A percentile compares a stretch with the other conserved stretches of the same genome.
These are phyloP conservation scores for Emydoidea blandingii DNA, from an alignment of 2,797 vertebrate genomes.

Conservation along the genomic window DNA sequence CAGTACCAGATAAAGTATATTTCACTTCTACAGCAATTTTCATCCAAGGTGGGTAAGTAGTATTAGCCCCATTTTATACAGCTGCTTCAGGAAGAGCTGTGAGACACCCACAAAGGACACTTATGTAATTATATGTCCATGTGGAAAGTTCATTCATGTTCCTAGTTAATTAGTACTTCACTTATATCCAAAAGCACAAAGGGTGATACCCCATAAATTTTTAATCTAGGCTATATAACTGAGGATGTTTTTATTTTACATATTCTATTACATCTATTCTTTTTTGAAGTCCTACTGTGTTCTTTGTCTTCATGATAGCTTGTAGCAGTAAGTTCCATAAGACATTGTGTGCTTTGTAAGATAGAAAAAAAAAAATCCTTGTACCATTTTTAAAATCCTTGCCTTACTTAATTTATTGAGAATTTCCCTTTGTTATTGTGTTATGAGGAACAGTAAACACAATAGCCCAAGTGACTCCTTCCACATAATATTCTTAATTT, in stretches of 20 bases:
- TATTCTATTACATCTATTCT: neutral
- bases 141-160: slow-evolving; percentile 50
- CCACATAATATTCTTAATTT: neutral
- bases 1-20: neutral
- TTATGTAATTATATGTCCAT: neutral
- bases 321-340: neutral
- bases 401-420: neutral
- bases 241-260: slow-evolving; percentile 38
- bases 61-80: neutral
- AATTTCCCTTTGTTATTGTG: neutral
- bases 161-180: slow-evolving; percentile 53
- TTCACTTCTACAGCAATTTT: neutral
- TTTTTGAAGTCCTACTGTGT: slow-evolving; percentile 6
- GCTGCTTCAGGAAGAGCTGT: neutral
- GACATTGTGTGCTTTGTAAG: neutral
- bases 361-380: neutral
- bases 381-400: neutral
- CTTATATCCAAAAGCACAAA: slow-evolving; percentile 52
- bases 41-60: neutral
- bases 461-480: neutral
- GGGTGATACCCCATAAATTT: slow-evolving; percentile 24
- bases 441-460: neutral
- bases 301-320: neutral
- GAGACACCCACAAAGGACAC: slow-evolving; percentile 26
- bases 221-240: slow-evolving; percentile 6